Base-by-base conservation (phyloP, 2,888 invertebrate genomes). In the Desoria tigrina region DNA sequence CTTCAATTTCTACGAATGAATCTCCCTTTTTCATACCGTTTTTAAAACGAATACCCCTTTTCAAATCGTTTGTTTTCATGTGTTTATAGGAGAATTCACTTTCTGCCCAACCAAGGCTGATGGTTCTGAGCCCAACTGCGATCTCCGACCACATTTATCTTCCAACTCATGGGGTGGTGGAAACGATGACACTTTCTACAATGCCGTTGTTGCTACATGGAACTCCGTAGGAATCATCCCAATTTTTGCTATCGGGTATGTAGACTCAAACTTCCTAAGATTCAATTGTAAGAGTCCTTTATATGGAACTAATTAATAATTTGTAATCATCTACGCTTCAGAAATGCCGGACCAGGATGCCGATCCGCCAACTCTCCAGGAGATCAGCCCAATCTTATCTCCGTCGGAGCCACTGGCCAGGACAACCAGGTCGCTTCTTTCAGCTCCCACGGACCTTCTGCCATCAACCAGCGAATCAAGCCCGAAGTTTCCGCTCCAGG, bases 401-500 rank as follows among this genome's bases (percentile, higher is more conserved):
- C 58, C 23, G 73, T 71, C 2, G 73, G 73, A 21, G 69, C 73
- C 11, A 73, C 67, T 23, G 67, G 51, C 23, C 42, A 49, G n/a
- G 51, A 59, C 21, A 56, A 71, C 51, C 50, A 37, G 1, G 53
- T 73, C 16, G 51, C 64, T 6, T 27, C 45, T 39, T 69, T 69
- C 59, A 55, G 56, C 27, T 60, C 60, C 14, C 69, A 69, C 55
- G 69, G 69, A 14, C 69, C 69, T 6, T 26, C 62, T n/a, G 32
- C 37, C 18, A 27, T 11, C 4, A 21, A 42, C n/a, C 26, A 37
- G 1, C 59, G 59, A 18, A 61, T 68, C 27, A 68, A 69, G 55
- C 69, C 69, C 4, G 69, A 69, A 42, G 56, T 61, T 14, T 63
- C 69, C 26, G 69, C 69, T 37, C 69, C 69, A 27, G 69, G 69